Base-by-base conservation (phyloP, 1,140 invertebrate genomes). In the Drosophila fuyamai region DNA sequence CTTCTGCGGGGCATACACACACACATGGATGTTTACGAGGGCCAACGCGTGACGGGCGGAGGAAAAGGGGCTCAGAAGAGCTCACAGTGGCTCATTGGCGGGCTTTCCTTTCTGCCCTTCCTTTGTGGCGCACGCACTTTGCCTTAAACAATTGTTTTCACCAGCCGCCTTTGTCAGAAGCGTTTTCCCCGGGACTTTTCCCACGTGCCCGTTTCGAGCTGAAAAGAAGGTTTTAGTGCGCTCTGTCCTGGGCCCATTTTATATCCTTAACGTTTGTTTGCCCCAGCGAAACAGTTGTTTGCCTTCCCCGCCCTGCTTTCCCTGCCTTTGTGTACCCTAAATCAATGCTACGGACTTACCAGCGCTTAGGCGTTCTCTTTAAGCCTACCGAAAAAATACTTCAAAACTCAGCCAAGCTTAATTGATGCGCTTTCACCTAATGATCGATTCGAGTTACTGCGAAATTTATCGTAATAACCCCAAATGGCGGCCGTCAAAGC, bases 111-210 rank as follows among this genome's bases (percentile, higher is more conserved):
- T 74, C 41, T 12, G 18, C 48, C 29, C 13, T 44, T 47, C 46
- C 62, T 50, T 75, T 76, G 63, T 70, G 35, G 38, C 65, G 13
- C 47, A 79, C 82, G 82, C 82, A 85, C 65, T 85, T 74, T 85
- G 68, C 43, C 73, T 81, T 72, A 70, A 81, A 79, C 82, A 86
- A 86, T 86, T 88, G 83, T 81, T 78, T 71, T 59, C 59, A 23
- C 32, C 44, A 44, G 41, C 16, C 44, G 23, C 40, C 53, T 47
- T 65, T 79, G 76, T 65, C 46, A 35, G 61, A 43, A n/a, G n/a
- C 36, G 63, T 58, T 67, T 67, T 67, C 29, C 10, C 23, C 47
- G 12, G 59, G 13, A 35, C 61, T 65, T 81, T 67, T 84, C 77
- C 73, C 77, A 72, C 47, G 29, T 62, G 81, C 48, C 61, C 67